A percentile compares a stretch with the other conserved stretches of the same genome.
Conservation (phyloP, 2,113 vertebrate species). For the Podarcis cretensis region DNA sequence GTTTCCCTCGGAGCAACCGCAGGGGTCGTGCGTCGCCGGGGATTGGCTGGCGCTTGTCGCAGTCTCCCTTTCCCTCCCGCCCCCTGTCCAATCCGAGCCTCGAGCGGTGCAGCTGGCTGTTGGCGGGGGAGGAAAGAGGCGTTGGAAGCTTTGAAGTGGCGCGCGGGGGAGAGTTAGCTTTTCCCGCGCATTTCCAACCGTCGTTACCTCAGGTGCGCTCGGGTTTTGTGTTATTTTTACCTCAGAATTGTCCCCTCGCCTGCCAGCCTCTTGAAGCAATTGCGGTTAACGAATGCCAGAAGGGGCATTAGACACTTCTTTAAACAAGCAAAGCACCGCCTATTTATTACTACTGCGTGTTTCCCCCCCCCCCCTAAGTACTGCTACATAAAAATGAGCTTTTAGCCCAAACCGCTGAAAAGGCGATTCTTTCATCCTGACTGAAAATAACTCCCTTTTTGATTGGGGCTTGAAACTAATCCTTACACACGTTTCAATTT, state of each 20-base stretch:
- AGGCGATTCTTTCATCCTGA: neutral
- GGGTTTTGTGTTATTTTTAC: neutral
- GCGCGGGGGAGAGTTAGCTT: fast-evolving
- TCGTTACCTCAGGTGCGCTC: too few relatives aligned
- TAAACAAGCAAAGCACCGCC: too few relatives aligned
- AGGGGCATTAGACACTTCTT: neutral
- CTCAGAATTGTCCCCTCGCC: neutral
- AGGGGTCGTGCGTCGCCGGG: constrained; percentile 33
- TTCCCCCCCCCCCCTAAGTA: too few relatives aligned
- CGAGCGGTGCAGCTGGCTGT: neutral
- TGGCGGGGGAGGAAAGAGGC: neutral
- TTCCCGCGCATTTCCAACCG: neutral
- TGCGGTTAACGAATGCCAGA: neutral
- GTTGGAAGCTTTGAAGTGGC: neutral
- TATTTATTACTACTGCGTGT: too few relatives aligned
- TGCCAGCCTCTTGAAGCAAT: neutral
- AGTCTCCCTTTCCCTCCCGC: constrained; percentile 20
- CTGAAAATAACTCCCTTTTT: neutral
- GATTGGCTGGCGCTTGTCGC: constrained; percentile 65
- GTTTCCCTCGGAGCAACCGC: fast-evolving
- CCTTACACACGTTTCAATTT: too few relatives aligned
- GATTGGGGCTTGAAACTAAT: neutral
- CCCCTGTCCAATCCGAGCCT: neutral
- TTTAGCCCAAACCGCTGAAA: neutral
- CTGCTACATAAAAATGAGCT: neutral